These are phyloP conservation scores for Centropus bengalensis DNA, from an alignment of 2,113 vertebrate species.

Conservation along the genomic window DNA sequence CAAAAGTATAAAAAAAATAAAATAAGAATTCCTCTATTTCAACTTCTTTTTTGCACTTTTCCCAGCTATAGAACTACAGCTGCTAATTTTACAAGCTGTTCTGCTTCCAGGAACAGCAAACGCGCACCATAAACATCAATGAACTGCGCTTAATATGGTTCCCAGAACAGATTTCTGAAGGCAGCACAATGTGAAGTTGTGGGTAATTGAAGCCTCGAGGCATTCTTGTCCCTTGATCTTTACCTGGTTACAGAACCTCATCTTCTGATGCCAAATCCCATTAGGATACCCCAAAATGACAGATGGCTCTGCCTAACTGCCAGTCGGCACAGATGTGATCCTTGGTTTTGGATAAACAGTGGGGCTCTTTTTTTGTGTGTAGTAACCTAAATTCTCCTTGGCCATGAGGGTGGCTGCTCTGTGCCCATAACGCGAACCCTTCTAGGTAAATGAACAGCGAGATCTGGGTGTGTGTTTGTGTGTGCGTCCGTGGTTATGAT, in stretches of 20 bases:
- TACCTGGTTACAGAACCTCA: slow-evolving; percentile 68
- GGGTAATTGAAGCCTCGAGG: slow-evolving; percentile 72
- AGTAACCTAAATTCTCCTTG: slow-evolving; percentile 76
- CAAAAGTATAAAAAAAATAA: not conserved
- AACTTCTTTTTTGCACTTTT: not conserved
- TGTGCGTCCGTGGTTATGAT: not conserved
- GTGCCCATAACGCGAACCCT: not conserved
- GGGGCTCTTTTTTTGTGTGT: slow-evolving; percentile 39
- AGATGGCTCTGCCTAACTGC: slow-evolving; percentile 77
- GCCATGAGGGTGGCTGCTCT: not conserved
- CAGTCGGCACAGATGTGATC: slow-evolving; percentile 78
- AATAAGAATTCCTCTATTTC: not conserved
- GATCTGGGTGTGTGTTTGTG: not conserved
- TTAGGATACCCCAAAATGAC: slow-evolving; percentile 77
- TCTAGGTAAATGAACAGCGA: not conserved
- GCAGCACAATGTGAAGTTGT: slow-evolving; percentile 68
- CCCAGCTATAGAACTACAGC: not conserved
- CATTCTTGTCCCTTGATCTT: slow-evolving; percentile 67
- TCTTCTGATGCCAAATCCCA: slow-evolving; percentile 75
- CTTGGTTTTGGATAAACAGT: slow-evolving; percentile 64
- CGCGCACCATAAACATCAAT: slow-evolving; percentile 9
- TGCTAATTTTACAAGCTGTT: slow-evolving; percentile 26
- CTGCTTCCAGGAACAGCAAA: not conserved
- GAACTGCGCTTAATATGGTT: slow-evolving; percentile 34
- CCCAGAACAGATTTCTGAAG: slow-evolving; percentile 53